A percentile compares a stretch with the other conserved stretches of the same genome.
Evolutionary conservation across 2,888 invertebrate species (phyloP).

Genomic region (Agrilus mali): DNA sequence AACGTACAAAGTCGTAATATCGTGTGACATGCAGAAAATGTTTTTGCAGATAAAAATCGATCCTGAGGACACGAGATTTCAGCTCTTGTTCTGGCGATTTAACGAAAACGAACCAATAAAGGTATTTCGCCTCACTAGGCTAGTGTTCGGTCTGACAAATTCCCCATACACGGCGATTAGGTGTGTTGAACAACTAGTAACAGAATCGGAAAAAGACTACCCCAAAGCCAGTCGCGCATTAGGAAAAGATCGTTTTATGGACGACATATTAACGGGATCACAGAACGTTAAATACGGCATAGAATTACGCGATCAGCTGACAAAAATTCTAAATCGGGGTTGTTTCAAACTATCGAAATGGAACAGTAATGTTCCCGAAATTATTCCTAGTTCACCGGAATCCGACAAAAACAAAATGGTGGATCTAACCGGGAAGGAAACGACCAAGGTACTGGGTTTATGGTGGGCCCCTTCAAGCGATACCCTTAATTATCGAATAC

Average conservation of each 20-base stretch:
- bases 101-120: neutral
- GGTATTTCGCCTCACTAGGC: constrained; percentile 3
- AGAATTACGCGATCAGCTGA: neutral
- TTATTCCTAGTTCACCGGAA: too few species aligned
- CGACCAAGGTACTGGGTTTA: too few species aligned
- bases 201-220: neutral
- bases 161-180: constrained; percentile 5
- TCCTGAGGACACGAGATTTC: neutral
- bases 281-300: constrained; percentile 4
- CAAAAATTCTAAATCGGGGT: constrained; percentile 2
- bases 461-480: too few species aligned
- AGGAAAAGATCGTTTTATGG: constrained; percentile 11
- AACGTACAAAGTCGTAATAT: neutral
- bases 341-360: constrained; percentile 4
- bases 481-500: constrained; percentile 7
- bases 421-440: too few species aligned
- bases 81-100: neutral
- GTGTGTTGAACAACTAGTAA: constrained; percentile 7
- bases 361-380: too few species aligned
- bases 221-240: constrained; percentile 6
- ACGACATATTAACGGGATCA: constrained; percentile 9
- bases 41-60: too few species aligned
- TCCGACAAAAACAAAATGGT: too few species aligned
- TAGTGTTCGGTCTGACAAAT: constrained; percentile 6
- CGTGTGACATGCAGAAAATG: neutral